A percentile compares a stretch with the other conserved stretches of the same genome.
These are phyloP conservation scores for Pseudorhiza aurosa DNA, from an alignment of 30 jellyfish, hydroid and myxozoan species.

Conservation along the genomic window DNA sequence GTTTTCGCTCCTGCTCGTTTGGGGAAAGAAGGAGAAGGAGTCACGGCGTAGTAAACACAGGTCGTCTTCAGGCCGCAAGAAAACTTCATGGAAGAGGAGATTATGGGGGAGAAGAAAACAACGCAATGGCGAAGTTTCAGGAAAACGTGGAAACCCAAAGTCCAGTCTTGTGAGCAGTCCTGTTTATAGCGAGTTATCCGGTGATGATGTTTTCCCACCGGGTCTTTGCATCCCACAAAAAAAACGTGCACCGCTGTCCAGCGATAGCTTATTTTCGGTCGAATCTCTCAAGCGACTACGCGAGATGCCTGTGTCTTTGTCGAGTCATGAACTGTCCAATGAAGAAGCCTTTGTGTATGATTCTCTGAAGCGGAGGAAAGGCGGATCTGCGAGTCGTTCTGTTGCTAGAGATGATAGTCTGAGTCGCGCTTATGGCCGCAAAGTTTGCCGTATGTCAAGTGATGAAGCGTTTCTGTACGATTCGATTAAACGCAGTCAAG, in stretches of 20 bases:
- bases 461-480: constrained; percentile 9
- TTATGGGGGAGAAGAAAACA: background rate
- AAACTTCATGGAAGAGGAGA: background rate
- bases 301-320: background rate
- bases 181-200: constrained; percentile 19
- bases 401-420: background rate
- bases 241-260: background rate
- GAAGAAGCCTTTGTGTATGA: constrained; percentile 27
- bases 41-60: background rate
- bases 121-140: background rate
- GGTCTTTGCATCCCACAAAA: background rate
- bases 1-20: constrained; percentile 38
- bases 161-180: constrained; percentile 21
- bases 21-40: constrained; percentile 25
- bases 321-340: constrained; percentile 11
- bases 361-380: constrained; percentile 22
- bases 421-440: background rate
- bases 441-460: background rate
- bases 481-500: background rate
- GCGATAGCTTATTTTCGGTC: constrained; percentile 38
- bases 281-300: constrained; percentile 8
- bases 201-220: constrained; percentile 18
- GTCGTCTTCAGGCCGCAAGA: constrained; percentile 6
- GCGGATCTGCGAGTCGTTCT: background rate
- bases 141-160: background rate